phyloP scores from a whole-genome alignment of 2,797 vertebrate species.

The Naso thynnoides region DNA sequence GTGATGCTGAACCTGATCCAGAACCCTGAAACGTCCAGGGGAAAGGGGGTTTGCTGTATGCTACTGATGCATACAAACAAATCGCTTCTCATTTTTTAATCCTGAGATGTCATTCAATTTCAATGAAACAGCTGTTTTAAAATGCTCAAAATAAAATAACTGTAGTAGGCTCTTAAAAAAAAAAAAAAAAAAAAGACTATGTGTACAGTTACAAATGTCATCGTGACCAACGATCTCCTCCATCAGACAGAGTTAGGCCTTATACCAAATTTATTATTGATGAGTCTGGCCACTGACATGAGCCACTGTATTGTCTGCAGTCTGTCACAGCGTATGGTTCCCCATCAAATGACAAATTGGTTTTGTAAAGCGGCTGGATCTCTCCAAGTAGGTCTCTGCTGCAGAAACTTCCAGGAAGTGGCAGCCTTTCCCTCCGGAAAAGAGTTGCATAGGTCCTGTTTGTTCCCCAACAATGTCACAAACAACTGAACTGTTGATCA shows the following conservation, averaged over 20 bases:
- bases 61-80: neutral
- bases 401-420: conserved; percentile 72
- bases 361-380: conserved; percentile 74
- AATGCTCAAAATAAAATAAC: too few relatives aligned
- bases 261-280: conserved; percentile 81
- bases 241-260: conserved; percentile 75
- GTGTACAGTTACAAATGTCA: conserved; percentile 20
- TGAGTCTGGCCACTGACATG: conserved; percentile 78
- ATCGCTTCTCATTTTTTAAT: neutral
- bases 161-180: too few relatives aligned
- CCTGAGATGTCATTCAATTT: neutral
- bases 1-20: too few relatives aligned
- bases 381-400: conserved; percentile 69
- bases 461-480: too few relatives aligned
- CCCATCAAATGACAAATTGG: conserved; percentile 77
- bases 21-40: too few relatives aligned
- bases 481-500: too few relatives aligned
- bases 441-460: conserved; percentile 68
- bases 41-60: neutral
- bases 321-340: conserved; percentile 63
- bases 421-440: conserved; percentile 64
- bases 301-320: conserved; percentile 70
- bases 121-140: neutral
- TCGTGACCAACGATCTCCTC: conserved; percentile 35
- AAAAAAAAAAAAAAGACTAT: conserved; percentile 14